phyloP scores from a whole-genome alignment of 2,113 vertebrate genomes.

The Oryzias javanicus region DNA sequence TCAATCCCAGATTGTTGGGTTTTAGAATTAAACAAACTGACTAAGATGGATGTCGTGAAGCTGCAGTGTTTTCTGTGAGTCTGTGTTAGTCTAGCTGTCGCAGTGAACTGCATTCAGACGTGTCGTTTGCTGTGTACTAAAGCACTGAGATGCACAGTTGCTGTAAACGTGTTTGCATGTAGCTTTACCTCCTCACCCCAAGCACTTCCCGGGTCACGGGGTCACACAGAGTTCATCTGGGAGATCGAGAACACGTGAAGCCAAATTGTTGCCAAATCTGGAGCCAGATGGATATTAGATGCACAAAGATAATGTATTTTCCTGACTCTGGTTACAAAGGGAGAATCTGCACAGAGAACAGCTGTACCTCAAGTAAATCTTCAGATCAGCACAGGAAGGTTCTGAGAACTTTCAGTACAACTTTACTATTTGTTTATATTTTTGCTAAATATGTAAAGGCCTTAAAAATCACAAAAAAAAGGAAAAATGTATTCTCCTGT shows the following conservation, averaged over 20 bases:
- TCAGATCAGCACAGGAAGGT: no score
- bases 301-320: no score
- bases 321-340: no score
- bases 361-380: no score
- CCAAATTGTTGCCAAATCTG: not conserved
- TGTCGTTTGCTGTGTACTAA: slow-evolving; percentile 8
- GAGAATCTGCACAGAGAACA: no score
- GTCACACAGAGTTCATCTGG: slow-evolving; percentile 3
- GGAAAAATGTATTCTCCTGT: no score
- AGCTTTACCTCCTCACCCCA: slow-evolving; percentile 25
- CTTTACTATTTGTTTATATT: no score
- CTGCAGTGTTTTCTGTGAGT: slow-evolving; percentile 2
- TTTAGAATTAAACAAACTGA: slow-evolving; percentile 6
- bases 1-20: slow-evolving; percentile 8
- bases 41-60: slow-evolving; percentile 1
- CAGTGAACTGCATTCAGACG: slow-evolving; percentile 25
- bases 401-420: no score
- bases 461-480: no score
- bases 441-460: no score
- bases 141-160: slow-evolving; percentile 41
- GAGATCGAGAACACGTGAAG: slow-evolving; percentile 1
- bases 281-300: no score
- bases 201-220: slow-evolving; percentile 5
- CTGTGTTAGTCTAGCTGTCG: slow-evolving; percentile 7
- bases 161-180: slow-evolving; percentile 36